phyloP scores from a whole-genome alignment of 2,797 vertebrate genomes.

The Hipposideros larvatus region DNA sequence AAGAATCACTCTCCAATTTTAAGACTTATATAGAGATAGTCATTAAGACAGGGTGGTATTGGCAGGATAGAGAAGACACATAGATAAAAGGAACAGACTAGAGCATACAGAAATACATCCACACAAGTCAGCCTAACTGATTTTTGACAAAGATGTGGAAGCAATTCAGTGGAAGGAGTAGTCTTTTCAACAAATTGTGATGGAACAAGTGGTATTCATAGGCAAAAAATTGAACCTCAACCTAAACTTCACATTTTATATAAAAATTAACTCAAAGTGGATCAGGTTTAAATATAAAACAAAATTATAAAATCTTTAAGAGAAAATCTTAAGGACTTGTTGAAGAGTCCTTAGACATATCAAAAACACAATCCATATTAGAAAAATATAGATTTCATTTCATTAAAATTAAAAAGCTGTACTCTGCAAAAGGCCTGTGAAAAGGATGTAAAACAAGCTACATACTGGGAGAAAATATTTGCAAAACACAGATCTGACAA shows the following conservation, averaged over 20 bases:
- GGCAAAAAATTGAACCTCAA: background rate
- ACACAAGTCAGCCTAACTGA: background rate
- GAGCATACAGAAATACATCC: background rate
- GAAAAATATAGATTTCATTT: background rate
- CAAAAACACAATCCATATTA: background rate
- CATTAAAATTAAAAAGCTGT: background rate
- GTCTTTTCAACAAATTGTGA: background rate
- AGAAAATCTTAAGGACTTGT: background rate
- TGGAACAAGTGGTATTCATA: background rate
- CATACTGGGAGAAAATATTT: too few species aligned
- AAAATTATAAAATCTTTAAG: constrained; percentile 29
- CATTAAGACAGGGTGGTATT: background rate
- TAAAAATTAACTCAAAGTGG: constrained; percentile 1
- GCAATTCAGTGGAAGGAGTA: background rate
- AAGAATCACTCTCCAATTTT: background rate
- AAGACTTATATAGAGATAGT: background rate
- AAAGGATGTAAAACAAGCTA: background rate
- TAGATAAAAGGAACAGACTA: background rate
- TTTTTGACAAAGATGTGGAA: background rate
- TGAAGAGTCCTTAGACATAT: background rate
- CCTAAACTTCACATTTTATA: background rate
- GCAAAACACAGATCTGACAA: too few species aligned
- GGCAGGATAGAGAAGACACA: background rate
- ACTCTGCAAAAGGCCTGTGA: background rate
- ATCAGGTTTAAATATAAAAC: constrained; percentile 17